Percentiles rank a stretch among this genome's conserved stretches.
Evolutionary conservation across 2,888 invertebrate genomes (phyloP).

Genomic region (Arrhopalites spinosus): DNA sequence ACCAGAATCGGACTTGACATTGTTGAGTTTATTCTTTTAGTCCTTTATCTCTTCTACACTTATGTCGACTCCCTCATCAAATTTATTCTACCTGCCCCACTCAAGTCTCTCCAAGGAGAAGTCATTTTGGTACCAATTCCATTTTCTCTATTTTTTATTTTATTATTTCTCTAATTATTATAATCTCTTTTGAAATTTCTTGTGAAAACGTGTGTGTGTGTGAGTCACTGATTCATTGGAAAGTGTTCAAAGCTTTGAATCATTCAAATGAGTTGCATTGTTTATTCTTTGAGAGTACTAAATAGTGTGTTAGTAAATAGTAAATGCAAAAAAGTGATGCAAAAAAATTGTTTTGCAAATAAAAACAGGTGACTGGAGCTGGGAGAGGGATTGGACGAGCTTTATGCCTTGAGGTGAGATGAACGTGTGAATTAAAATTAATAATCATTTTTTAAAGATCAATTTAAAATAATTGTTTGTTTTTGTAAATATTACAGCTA

Average conservation of each 20-base stretch:
- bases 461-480: no score
- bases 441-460: no score
- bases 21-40: constrained; percentile 44
- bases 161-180: neutral
- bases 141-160: neutral
- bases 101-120: constrained; percentile 49
- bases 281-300: no score
- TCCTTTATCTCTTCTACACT: constrained; percentile 46
- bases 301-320: no score
- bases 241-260: no score
- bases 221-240: no score
- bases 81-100: constrained; percentile 36
- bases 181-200: no score
- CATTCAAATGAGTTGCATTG: no score
- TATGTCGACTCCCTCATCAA: constrained; percentile 45
- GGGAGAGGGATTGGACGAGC: constrained; percentile 72
- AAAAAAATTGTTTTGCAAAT: no score
- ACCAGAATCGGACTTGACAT: constrained; percentile 35
- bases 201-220: no score
- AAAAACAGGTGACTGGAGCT: constrained; percentile 69
- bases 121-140: constrained; percentile 46
- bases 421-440: no score
- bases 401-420: constrained; percentile 61
- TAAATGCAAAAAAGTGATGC: no score
- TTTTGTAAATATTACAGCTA: constrained; percentile 60